Evolutionary conservation across 2,888 invertebrate species (phyloP).

Genomic region (Boloria selene): DNA sequence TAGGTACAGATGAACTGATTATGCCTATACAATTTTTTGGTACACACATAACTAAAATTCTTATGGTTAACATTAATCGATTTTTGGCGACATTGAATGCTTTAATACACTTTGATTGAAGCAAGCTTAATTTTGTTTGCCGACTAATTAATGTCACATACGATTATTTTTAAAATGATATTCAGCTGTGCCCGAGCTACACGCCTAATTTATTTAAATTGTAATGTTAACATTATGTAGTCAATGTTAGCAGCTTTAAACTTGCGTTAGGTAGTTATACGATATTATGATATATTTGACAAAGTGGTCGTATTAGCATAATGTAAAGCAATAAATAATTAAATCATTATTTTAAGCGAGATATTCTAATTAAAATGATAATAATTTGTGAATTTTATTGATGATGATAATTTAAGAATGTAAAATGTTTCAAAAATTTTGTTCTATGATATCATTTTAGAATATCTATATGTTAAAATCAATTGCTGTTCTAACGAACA

Average conservation of each 20-base stretch:
- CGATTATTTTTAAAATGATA: conserved; percentile 5
- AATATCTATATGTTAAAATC: no score
- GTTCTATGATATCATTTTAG: no score
- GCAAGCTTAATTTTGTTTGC: conserved; percentile 8
- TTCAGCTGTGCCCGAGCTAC: not conserved
- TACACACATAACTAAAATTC: not conserved
- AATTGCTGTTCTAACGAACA: no score
- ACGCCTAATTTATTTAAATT: conserved; percentile 10
- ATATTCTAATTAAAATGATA: no score
- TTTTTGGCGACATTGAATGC: conserved; percentile 1
- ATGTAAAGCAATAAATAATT: no score
- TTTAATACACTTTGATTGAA: conserved; percentile 9
- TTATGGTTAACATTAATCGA: conserved; percentile 5
- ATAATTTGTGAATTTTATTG: no score
- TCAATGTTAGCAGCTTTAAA: conserved; percentile 14
- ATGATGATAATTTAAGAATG: no score
- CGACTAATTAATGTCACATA: conserved; percentile 15
- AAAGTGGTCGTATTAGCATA: no score
- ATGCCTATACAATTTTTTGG: conserved; percentile 15
- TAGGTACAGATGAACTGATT: no score
- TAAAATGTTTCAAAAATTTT: no score
- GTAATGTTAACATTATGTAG: conserved; percentile 7
- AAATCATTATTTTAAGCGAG: no score
- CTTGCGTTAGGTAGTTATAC: not conserved
- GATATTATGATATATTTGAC: not conserved